Percentiles rank a stretch among this genome's conserved stretches.
Conservation (phyloP, 1,140 invertebrate genomes). For the Sinonovacula constricta region DNA sequence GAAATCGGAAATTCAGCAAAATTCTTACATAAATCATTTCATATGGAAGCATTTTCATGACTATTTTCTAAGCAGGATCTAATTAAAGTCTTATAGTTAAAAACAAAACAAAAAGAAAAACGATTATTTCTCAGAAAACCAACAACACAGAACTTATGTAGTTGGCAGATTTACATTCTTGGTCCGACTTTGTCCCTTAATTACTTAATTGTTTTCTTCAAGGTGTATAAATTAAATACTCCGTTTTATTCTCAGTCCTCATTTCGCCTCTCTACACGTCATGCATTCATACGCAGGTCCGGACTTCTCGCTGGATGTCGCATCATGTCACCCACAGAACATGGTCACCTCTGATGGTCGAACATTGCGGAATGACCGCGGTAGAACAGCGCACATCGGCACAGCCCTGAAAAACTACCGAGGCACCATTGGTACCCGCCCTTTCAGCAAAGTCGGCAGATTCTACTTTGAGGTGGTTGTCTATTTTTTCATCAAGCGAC, state of each 20-base stretch:
- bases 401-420: conserved; percentile 50
- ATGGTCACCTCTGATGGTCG: conserved; percentile 31
- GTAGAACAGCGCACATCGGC: conserved; percentile 22
- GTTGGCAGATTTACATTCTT: too few species aligned
- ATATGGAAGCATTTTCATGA: too few species aligned
- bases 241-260: background rate
- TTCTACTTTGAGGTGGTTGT: conserved; percentile 52
- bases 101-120: too few species aligned
- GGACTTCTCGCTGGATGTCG: conserved; percentile 23
- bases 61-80: too few species aligned
- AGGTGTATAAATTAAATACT: background rate
- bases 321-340: conserved; percentile 33
- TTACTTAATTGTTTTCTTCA: too few species aligned
- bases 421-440: conserved; percentile 26
- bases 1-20: too few species aligned
- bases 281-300: conserved; percentile 27
- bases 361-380: conserved; percentile 32
- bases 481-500: conserved; percentile 49
- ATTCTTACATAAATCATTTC: too few species aligned
- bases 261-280: too few species aligned
- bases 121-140: too few species aligned
- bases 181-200: too few species aligned
- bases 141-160: too few species aligned
- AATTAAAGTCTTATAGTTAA: too few species aligned
- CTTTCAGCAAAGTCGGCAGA: conserved; percentile 33